These are phyloP conservation scores for Leucoptera coffeella DNA, from an alignment of 2,888 invertebrate species.

Conservation along the genomic window DNA sequence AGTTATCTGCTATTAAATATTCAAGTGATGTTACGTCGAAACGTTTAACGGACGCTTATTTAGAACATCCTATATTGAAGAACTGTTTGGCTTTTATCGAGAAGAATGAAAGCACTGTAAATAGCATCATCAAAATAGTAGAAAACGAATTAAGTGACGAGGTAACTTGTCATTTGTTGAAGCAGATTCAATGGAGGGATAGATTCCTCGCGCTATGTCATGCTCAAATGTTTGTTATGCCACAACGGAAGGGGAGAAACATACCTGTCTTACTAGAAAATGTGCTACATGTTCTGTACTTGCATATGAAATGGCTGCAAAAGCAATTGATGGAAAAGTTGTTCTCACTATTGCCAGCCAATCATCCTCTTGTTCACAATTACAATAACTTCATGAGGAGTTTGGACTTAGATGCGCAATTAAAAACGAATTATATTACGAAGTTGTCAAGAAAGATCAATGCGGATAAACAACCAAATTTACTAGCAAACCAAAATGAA, in stretches of 20 bases:
- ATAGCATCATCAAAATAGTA: slow-evolving; percentile 17
- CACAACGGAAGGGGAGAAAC: slow-evolving; percentile 17
- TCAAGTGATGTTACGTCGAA: slow-evolving; percentile 36
- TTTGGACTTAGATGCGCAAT: too few relatives aligned
- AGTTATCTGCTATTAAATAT: slow-evolving; percentile 40
- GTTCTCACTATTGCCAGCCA: slow-evolving; percentile 12
- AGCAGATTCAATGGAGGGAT: slow-evolving; percentile 47
- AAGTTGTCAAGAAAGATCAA: too few relatives aligned
- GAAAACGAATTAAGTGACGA: slow-evolving; percentile 18
- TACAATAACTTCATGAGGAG: slow-evolving; percentile 12
- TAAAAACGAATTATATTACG: too few relatives aligned
- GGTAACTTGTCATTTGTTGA: slow-evolving; percentile 29
- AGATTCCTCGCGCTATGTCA: slow-evolving; percentile 36
- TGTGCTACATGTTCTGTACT: slow-evolving; percentile 53
- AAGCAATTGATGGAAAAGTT: slow-evolving; percentile 51
- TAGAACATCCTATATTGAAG: slow-evolving; percentile 48
- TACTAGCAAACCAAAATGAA: slow-evolving; percentile 19
- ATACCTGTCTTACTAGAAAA: slow-evolving; percentile 35
- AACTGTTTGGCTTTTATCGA: slow-evolving; percentile 41
- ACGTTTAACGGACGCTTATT: slow-evolving; percentile 34
- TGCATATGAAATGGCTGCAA: slow-evolving; percentile 70
- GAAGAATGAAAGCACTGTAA: slow-evolving; percentile 34
- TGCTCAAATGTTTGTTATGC: slow-evolving; percentile 17
- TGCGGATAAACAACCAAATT: slow-evolving; percentile 26
- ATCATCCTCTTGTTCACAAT: slow-evolving; percentile 7